Base-by-base conservation (phyloP, 2,888 invertebrate genomes). In the Tipula vernalis region DNA sequence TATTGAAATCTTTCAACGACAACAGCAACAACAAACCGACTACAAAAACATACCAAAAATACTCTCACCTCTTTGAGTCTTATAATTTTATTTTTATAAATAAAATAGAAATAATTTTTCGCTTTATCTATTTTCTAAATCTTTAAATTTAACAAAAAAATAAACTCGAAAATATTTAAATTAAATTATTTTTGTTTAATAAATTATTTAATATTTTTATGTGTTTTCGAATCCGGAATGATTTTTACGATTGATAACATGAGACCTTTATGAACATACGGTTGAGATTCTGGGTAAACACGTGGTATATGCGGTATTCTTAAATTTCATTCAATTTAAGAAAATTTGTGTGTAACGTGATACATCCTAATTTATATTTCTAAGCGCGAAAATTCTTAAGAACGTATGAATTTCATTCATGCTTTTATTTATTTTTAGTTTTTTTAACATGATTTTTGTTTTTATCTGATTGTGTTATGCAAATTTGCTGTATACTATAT, bases 391-490 rank as follows among this genome's bases (percentile, higher is more conserved):
- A 51, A 51, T 51, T 51, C 51, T n/a, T 51, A n/a, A 51, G 51
- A 51, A 51, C 39, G 39, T 28, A 28, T 10, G 28, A 71, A 71
- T 71, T 28, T 28, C 71, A 71, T 71, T 71, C 71, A 71, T 71
- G 71, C 51, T 51, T 71, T 1, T 71, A 71, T 71, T 71, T 71
- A 10, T 71, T 71, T 57, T 57, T 57, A 57, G 51, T 57, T 57
- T 44, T 51, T n/a, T n/a, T n/a, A n/a, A n/a, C n/a, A n/a, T n/a
- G n/a, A n/a, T 28, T 28, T 51, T 51, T 71, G 10, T 57, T 57
- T 71, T 71, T 71, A 71, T 71, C 71, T 71, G 71, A 71, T 71
- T 71, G 71, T 71, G 71, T 71, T 71, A 71, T 71, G 71, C 71
- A 71, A 71, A 71, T 71, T 71, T 71, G 71, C 10, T 57, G 15